Percentiles rank a stretch among this genome's conserved stretches.
Conservation (phyloP, 2,888 invertebrate genomes). For the Ptychoptera contaminata region DNA sequence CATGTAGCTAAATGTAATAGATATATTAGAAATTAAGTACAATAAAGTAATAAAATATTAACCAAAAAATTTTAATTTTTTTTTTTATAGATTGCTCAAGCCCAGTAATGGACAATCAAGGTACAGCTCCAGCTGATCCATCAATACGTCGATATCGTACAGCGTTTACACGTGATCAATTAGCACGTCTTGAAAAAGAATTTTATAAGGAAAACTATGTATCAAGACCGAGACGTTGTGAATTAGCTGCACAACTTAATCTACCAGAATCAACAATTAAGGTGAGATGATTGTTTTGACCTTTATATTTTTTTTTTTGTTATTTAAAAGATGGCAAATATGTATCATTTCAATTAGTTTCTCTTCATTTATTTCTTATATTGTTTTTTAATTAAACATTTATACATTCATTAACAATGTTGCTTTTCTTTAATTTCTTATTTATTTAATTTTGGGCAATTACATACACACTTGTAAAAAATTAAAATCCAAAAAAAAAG, state of each 20-base stretch:
- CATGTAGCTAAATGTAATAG: neutral
- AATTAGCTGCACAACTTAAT: constrained; percentile 81
- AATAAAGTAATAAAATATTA: neutral
- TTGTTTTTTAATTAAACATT: no score
- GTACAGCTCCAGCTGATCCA: constrained; percentile 34
- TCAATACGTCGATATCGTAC: constrained; percentile 83
- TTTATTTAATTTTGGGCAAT: no score
- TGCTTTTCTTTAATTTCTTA: no score
- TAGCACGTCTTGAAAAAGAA: constrained; percentile 84
- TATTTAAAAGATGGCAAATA: no score
- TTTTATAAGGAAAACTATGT: constrained; percentile 97
- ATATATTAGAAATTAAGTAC: neutral
- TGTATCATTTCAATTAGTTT: no score
- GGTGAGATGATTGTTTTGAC: constrained; percentile 36
- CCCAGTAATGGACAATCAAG: constrained; percentile 1
- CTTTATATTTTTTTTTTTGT: no score
- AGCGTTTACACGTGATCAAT: constrained; percentile 90
- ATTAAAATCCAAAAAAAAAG: no score
- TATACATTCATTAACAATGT: no score
- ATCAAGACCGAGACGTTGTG: constrained; percentile 84
- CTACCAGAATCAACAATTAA: constrained; percentile 97
- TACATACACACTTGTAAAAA: no score
- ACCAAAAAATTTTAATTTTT: constrained; percentile 1
- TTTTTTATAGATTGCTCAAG: constrained; percentile 27
- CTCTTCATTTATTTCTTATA: no score